Evolutionary conservation across 35 echinoderm and acorn worm species (phyloP).

Genomic region (Lytechinus variegatus): DNA sequence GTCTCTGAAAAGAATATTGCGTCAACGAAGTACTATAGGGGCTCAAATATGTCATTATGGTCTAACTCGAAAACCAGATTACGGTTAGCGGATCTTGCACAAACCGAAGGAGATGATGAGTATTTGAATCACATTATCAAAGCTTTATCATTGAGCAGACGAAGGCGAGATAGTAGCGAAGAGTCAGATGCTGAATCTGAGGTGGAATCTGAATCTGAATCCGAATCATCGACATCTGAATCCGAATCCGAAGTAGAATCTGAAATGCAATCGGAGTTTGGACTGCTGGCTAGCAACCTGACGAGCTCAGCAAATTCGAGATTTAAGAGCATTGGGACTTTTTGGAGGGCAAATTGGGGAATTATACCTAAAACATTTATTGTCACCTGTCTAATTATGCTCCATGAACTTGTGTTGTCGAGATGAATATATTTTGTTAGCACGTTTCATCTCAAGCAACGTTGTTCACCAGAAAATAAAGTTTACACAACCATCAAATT

Average conservation of each 20-base stretch:
- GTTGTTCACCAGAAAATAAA: too few relatives aligned
- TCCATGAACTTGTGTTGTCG: neutral
- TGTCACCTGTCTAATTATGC: neutral
- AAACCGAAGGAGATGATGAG: neutral
- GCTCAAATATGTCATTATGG: neutral
- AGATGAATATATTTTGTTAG: neutral
- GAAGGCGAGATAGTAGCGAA: neutral
- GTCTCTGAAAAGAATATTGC: neutral
- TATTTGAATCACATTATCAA: neutral
- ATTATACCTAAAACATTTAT: neutral
- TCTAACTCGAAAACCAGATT: neutral
- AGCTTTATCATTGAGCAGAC: neutral
- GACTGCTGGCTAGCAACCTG: neutral
- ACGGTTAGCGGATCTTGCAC: neutral
- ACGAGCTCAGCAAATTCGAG: neutral
- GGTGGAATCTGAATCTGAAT: slow-evolving; percentile 16
- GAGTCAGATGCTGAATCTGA: slow-evolving; percentile 21
- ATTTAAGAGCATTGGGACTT: neutral
- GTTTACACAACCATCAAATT: too few relatives aligned
- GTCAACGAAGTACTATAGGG: neutral
- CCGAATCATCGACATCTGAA: neutral
- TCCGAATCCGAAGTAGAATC: slow-evolving; percentile 23
- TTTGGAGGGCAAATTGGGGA: neutral
- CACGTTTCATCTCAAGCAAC: neutral
- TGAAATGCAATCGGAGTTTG: neutral